Evolutionary conservation across 2,113 vertebrate genomes (phyloP).

Genomic region (Protobothrops mucrosquamatus): DNA sequence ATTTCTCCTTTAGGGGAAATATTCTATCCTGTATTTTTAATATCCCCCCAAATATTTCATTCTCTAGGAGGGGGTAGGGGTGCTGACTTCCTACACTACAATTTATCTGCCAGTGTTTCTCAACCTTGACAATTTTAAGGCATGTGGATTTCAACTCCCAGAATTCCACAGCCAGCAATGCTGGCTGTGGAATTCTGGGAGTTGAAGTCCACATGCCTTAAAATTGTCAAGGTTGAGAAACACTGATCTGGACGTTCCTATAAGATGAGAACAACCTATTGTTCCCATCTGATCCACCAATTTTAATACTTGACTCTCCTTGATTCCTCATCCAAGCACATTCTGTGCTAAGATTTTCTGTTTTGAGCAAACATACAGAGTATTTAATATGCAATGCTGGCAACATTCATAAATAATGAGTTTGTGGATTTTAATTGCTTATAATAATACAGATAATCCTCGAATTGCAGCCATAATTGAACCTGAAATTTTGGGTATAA

Average conservation of each 20-base stretch:
- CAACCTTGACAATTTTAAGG: too few species aligned
- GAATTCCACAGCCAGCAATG: too few species aligned
- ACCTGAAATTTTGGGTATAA: background rate
- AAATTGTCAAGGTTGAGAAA: too few species aligned
- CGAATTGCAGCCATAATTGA: background rate
- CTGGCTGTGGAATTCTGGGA: too few species aligned
- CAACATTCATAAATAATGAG: background rate
- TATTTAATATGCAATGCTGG: background rate
- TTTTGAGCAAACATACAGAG: background rate
- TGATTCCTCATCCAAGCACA: background rate
- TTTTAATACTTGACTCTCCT: background rate
- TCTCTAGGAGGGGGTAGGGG: too few species aligned
- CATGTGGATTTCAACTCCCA: too few species aligned
- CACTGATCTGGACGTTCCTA: background rate
- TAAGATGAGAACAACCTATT: background rate
- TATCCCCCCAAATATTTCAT: too few species aligned
- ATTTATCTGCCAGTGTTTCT: background rate
- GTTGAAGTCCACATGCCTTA: too few species aligned
- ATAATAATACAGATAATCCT: background rate
- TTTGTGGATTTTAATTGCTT: background rate
- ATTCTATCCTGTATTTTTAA: too few species aligned
- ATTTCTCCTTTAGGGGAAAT: too few species aligned
- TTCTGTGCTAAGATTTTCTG: background rate
- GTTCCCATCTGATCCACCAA: background rate
- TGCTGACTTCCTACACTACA: too few species aligned